A percentile compares a stretch with the other conserved stretches of the same genome.
Evolutionary conservation across 1,140 invertebrate genomes (phyloP).

Genomic region (Panagrolaimus sp.): DNA sequence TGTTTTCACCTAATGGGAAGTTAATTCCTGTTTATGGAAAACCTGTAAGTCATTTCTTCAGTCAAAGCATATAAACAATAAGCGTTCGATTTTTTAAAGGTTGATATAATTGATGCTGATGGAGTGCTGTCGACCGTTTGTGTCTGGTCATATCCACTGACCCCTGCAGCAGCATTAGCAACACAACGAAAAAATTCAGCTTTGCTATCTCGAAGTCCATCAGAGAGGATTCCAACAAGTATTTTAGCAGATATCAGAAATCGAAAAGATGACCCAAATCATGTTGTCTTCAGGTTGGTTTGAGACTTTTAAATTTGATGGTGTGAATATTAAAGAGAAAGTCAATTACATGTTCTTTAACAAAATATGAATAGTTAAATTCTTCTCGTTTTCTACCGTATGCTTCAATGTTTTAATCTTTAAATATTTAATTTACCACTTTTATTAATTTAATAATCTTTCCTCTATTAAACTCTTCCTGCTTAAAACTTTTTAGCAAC

Average conservation of each 20-base stretch:
- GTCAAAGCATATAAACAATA: too few relatives aligned
- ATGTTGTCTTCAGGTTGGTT: conserved; percentile 14
- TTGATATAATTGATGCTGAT: conserved; percentile 33
- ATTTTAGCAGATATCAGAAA: neutral
- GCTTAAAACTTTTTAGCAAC: too few relatives aligned
- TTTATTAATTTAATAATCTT: too few relatives aligned
- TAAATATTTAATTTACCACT: too few relatives aligned
- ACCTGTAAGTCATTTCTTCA: neutral
- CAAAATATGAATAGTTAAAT: too few relatives aligned
- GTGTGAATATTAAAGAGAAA: too few relatives aligned
- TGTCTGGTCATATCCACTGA: conserved; percentile 34
- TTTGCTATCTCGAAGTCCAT: neutral
- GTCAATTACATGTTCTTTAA: too few relatives aligned
- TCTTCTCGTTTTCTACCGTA: too few relatives aligned
- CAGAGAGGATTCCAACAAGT: neutral
- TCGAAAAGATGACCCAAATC: too few relatives aligned
- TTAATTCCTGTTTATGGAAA: conserved; percentile 26
- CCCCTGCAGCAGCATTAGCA: conserved; percentile 15
- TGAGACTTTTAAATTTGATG: neutral
- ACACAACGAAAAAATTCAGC: conserved; percentile 26
- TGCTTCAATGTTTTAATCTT: too few relatives aligned
- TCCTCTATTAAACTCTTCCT: too few relatives aligned
- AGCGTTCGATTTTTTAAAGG: neutral
- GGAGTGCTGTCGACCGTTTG: conserved; percentile 23
- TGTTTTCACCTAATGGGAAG: conserved; percentile 18